A percentile compares a stretch with the other conserved stretches of the same genome.
Conservation (phyloP, 1,140 invertebrate genomes). For the Chrysomallon squamiferum region DNA sequence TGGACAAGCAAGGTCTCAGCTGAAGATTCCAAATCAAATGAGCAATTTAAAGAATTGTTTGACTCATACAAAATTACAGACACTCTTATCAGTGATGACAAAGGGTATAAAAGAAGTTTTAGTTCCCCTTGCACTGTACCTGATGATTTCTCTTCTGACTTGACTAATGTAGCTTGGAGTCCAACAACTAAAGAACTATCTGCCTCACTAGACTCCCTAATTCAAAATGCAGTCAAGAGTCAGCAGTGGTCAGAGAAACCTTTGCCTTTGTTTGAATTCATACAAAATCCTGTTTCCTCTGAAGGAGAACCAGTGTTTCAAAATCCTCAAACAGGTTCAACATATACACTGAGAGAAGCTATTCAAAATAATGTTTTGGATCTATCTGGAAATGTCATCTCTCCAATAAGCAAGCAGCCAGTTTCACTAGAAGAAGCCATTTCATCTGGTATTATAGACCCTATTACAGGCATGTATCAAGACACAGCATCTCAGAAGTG, state of each 20-base stretch:
- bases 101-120: no score
- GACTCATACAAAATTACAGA: no score
- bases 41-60: no score
- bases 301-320: constrained; percentile 67
- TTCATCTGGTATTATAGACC: constrained; percentile 76
- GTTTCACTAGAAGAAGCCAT: constrained; percentile 68
- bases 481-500: constrained; percentile 26
- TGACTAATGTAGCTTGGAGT: constrained; percentile 14
- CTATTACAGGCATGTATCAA: constrained; percentile 69
- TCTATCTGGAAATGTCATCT: constrained; percentile 34
- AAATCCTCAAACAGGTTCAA: constrained; percentile 70
- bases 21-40: no score
- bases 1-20: no score
- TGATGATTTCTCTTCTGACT: background rate
- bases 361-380: constrained; percentile 68
- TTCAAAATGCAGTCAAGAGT: constrained; percentile 35
- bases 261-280: constrained; percentile 37
- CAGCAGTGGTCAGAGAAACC: constrained; percentile 30
- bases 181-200: constrained; percentile 40
- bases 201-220: constrained; percentile 47
- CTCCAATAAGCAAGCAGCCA: constrained; percentile 31
- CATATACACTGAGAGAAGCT: constrained; percentile 68
- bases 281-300: constrained; percentile 43
- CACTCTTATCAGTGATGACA: no score
- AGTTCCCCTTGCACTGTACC: background rate